phyloP scores from a whole-genome alignment of 2,797 vertebrate genomes.

The Rhabdomys pumilio region DNA sequence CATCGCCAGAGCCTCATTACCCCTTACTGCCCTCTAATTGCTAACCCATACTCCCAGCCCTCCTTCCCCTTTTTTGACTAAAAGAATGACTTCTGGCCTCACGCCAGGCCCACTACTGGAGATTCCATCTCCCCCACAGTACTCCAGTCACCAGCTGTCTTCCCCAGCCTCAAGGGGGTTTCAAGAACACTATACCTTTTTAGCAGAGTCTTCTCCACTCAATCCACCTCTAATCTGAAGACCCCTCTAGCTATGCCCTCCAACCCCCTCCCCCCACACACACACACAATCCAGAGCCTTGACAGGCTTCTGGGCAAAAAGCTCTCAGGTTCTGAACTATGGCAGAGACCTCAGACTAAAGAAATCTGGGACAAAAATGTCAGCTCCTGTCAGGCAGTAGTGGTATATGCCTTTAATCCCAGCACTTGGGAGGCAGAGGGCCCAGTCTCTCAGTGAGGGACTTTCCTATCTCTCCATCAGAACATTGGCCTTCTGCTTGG shows the following conservation, averaged over 20 bases:
- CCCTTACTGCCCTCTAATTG: neutral
- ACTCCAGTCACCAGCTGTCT: neutral
- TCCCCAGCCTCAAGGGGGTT: neutral
- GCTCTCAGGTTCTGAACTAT: neutral
- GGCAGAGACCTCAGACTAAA: neutral
- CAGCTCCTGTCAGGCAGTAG: neutral
- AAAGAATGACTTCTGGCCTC: neutral
- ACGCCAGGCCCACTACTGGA: rapidly evolving
- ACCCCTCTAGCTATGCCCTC: neutral
- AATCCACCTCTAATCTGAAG: neutral
- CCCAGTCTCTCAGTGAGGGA: neutral
- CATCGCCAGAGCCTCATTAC: neutral
- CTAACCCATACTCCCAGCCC: neutral
- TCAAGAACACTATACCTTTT: neutral
- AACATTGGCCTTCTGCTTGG: neutral
- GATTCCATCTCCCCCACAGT: neutral
- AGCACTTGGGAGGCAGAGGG: neutral
- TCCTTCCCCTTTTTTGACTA: constrained; percentile 9
- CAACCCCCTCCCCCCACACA: neutral
- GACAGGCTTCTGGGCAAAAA: neutral
- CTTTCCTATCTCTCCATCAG: rapidly evolving
- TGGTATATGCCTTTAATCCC: neutral
- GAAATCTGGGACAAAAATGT: neutral
- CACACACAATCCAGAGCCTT: neutral
- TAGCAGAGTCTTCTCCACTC: neutral